Base-by-base conservation (phyloP, 2,113 vertebrate genomes). In the Cebus imitator region DNA sequence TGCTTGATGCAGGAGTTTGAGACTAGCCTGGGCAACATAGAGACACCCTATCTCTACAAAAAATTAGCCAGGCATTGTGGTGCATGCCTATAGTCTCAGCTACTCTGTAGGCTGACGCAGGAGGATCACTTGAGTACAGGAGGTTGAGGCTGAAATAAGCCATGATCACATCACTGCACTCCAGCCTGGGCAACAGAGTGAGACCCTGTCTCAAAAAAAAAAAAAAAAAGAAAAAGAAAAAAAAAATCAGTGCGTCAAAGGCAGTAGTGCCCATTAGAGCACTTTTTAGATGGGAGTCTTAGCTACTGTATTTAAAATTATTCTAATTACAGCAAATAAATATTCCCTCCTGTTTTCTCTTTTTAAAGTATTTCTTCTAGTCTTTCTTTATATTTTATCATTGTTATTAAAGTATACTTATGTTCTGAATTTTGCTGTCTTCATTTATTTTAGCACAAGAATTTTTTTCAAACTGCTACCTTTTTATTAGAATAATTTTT, bases 351-450 rank as follows among this genome's bases (percentile, higher is more conserved):
- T 64, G 16, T 50, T 81, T 78, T 66, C 58, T 92, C 78, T 72
- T 89, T 91, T 81, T 92, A 83, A 88, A 96, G 40, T 27, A 52
- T 37, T 88, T 17, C 43, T 78, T 84, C 70, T 48, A 92, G 30
- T 55, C 35, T 83, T 87, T 57, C 48, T 84, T 64, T 48, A 17
- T 70, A 72, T 91, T 83, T 92, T 91, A 4, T 82, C 40, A 58
- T 52, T 58, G 9, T 45, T 87, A 40, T 40, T 43, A 87, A 87
- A 86, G 48, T 64, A 91, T 52, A 87, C 52, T 87, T 73, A 88
- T n/a, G 76, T 57, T 91, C 37, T 94, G 20, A 90, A 76, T 76
- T 82, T 58, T 94, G 72, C 25, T 68, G 50, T 86, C 66, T 75
- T 78, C 35, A 40, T 3, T 66, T 93, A 68, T 52, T 88, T 70